Evolutionary conservation across 2,888 invertebrate genomes (phyloP).

Genomic region (Orchestes rusci): DNA sequence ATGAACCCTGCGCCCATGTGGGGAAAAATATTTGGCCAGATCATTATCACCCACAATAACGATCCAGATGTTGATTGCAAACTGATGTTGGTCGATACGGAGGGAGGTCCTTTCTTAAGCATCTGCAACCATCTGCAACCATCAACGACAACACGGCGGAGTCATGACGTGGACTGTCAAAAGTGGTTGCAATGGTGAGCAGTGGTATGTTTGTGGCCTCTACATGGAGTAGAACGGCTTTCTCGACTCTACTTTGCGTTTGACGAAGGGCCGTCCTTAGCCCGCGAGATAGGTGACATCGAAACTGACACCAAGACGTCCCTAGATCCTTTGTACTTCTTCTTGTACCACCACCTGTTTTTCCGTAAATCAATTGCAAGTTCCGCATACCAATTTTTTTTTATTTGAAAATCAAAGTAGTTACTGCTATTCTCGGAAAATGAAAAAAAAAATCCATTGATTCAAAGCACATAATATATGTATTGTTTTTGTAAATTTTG

Average conservation of each 20-base stretch:
- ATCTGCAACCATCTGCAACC: background rate
- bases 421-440: too few relatives aligned
- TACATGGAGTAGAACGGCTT: background rate
- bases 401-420: too few relatives aligned
- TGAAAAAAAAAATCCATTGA: too few relatives aligned
- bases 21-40: background rate
- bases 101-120: background rate
- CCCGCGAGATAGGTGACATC: background rate
- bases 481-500: too few relatives aligned
- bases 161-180: background rate
- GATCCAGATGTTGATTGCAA: background rate
- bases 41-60: background rate
- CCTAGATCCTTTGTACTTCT: background rate
- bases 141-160: background rate
- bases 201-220: background rate
- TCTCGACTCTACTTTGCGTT: background rate
- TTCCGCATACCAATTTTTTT: too few relatives aligned
- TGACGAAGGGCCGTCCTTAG: background rate
- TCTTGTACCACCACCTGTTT: background rate
- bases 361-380: background rate
- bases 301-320: background rate
- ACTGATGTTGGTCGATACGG: background rate
- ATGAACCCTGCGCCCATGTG: background rate
- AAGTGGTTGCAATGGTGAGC: background rate
- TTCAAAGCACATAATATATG: too few relatives aligned